phyloP scores from a whole-genome alignment of 2,888 invertebrate genomes.

The Hypena proboscidalis region DNA sequence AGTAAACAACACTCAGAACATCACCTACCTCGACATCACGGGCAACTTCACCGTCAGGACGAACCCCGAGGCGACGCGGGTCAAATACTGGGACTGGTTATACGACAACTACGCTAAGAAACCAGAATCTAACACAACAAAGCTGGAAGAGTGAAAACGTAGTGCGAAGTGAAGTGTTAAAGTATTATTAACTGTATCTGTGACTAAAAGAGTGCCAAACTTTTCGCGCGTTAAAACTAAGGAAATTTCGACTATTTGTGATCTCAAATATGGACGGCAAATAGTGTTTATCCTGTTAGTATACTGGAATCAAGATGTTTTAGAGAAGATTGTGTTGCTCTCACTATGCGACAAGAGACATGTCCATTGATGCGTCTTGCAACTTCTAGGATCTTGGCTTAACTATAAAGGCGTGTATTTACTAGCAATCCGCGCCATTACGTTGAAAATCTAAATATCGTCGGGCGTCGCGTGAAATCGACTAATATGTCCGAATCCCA shows the following conservation, averaged over 20 bases:
- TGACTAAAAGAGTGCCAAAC: constrained; percentile 13
- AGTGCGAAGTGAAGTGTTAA: constrained; percentile 21
- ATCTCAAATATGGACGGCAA: constrained; percentile 20
- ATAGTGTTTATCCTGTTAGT: constrained; percentile 12
- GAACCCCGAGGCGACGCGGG: constrained; percentile 82
- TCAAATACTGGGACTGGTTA: constrained; percentile 85
- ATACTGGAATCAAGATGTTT: too few relatives aligned
- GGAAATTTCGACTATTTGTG: constrained; percentile 17
- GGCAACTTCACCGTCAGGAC: constrained; percentile 77
- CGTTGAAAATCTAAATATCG: too few relatives aligned
- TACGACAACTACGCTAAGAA: constrained; percentile 64
- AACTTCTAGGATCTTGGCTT: too few relatives aligned
- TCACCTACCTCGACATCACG: constrained; percentile 83
- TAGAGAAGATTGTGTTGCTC: too few relatives aligned
- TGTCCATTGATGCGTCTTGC: too few relatives aligned
- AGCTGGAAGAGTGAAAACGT: constrained; percentile 17
- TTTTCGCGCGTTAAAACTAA: constrained; percentile 1
- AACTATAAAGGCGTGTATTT: too few relatives aligned
- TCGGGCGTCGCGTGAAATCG: too few relatives aligned
- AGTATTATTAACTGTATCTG: constrained; percentile 13
- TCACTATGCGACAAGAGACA: too few relatives aligned
- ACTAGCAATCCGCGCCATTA: too few relatives aligned
- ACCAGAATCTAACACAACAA: constrained; percentile 32
- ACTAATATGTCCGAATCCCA: too few relatives aligned
- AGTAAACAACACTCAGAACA: constrained; percentile 65